Evolutionary conservation across 1,140 invertebrate species (phyloP).

Genomic region (Spodoptera litura): DNA sequence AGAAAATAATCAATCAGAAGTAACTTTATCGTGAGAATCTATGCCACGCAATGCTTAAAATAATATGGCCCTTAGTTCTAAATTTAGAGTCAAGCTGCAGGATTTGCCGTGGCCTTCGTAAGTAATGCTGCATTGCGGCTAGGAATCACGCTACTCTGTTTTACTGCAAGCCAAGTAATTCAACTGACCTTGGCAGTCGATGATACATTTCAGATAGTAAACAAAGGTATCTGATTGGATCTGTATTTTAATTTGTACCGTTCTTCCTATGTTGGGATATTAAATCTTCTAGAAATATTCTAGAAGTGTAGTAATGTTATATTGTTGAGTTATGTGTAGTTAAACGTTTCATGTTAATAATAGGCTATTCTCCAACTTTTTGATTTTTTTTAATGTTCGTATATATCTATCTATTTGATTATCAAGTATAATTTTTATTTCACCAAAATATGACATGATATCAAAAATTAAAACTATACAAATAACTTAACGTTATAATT

Average conservation of each 20-base stretch:
- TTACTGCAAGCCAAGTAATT: constrained; percentile 63
- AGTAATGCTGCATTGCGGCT: constrained; percentile 76
- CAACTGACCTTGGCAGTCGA: constrained; percentile 61
- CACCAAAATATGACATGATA: too few relatives aligned
- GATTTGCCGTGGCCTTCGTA: constrained; percentile 68
- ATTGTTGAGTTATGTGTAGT: too few relatives aligned
- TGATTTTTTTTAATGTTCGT: too few relatives aligned
- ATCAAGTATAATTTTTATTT: too few relatives aligned
- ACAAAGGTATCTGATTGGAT: neutral
- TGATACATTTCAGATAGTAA: constrained; percentile 41
- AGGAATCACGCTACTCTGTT: constrained; percentile 70
- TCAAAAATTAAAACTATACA: too few relatives aligned
- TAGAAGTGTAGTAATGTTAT: too few relatives aligned
- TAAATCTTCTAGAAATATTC: too few relatives aligned
- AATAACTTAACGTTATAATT: too few relatives aligned
- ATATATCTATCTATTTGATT: too few relatives aligned
- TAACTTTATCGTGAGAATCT: neutral
- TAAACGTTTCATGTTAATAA: too few relatives aligned
- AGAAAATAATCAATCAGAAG: constrained; percentile 11
- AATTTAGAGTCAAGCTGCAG: constrained; percentile 59
- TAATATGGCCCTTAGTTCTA: constrained; percentile 24
- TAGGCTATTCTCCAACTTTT: too few relatives aligned
- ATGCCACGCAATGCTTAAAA: constrained; percentile 1
- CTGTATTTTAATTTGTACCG: neutral
- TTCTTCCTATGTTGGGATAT: neutral